These are phyloP conservation scores for Coturnix japonica DNA, from an alignment of 2,113 vertebrate genomes.

Conservation along the genomic window DNA sequence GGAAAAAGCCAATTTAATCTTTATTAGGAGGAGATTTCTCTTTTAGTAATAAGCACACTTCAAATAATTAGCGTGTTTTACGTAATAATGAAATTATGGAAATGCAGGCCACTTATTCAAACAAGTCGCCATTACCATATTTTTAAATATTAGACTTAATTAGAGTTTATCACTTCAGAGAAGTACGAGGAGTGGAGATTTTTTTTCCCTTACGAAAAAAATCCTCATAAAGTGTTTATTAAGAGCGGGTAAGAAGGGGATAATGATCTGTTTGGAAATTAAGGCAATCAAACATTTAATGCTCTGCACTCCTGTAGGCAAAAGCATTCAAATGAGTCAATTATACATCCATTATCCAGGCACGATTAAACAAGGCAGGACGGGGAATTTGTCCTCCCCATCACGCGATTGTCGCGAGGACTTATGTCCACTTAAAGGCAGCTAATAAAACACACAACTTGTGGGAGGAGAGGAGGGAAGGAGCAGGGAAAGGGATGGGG, in stretches of 20 bases:
- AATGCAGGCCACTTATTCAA: slow-evolving; percentile 97
- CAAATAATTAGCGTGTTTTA: slow-evolving; percentile 95
- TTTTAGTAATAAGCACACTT: slow-evolving; percentile 87
- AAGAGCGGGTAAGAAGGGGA: slow-evolving; percentile 96
- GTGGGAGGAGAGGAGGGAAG: slow-evolving; percentile 66
- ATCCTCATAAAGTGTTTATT: slow-evolving; percentile 99
- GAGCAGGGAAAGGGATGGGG: background rate
- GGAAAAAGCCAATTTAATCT: slow-evolving; percentile 89
- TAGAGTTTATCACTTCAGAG: slow-evolving; percentile 91
- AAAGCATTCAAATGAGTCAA: slow-evolving; percentile 99
- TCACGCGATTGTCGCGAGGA: slow-evolving; percentile 89
- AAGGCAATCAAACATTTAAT: slow-evolving; percentile 99
- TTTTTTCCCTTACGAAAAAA: slow-evolving; percentile 79
- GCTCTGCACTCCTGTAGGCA: slow-evolving; percentile 95
- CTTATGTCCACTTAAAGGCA: slow-evolving; percentile 89
- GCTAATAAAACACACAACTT: slow-evolving; percentile 84
- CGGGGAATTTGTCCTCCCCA: slow-evolving; percentile 85
- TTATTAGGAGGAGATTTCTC: slow-evolving; percentile 93
- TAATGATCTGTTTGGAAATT: slow-evolving; percentile 99
- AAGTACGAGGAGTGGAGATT: slow-evolving; percentile 81
- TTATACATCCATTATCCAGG: slow-evolving; percentile 99
- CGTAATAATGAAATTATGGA: slow-evolving; percentile 99
- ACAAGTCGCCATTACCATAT: slow-evolving; percentile 98
- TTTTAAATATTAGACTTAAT: slow-evolving; percentile 99
- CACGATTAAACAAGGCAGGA: slow-evolving; percentile 91